phyloP scores from a whole-genome alignment of 2,113 vertebrate species.

The Pelmatolapia mariae region DNA sequence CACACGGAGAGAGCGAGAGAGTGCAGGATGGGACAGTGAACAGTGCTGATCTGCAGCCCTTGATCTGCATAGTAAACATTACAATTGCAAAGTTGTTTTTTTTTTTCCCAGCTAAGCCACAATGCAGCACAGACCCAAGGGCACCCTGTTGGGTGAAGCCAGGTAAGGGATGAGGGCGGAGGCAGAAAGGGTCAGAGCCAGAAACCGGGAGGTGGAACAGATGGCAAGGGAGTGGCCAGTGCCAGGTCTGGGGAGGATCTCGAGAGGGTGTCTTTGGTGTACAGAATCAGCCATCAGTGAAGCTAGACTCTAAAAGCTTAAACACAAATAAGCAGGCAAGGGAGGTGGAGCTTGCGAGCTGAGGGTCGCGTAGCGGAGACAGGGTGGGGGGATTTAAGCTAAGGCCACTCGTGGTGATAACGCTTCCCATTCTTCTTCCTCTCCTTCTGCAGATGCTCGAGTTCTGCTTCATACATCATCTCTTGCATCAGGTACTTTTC shows the following conservation, averaged over 20 bases:
- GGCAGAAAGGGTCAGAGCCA: not conserved
- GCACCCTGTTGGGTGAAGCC: conserved; percentile 16
- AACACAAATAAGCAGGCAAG: conserved; percentile 22
- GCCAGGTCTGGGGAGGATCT: not conserved
- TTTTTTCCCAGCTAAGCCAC: conserved; percentile 38
- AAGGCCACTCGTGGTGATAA: conserved; percentile 98
- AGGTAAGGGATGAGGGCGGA: not conserved
- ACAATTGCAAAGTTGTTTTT: conserved; percentile 67
- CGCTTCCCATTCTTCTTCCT: conserved; percentile 91
- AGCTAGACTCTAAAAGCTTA: conserved; percentile 51
- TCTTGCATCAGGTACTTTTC: conserved; percentile 99
- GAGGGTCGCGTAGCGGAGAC: conserved; percentile 7
- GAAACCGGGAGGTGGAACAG: conserved; percentile 4
- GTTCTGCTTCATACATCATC: conserved; percentile 97
- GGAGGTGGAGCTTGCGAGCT: conserved; percentile 14
- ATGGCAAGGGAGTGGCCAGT: conserved; percentile 19
- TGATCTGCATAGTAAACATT: conserved; percentile 88
- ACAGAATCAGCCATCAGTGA: conserved; percentile 46
- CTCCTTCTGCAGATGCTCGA: conserved; percentile 92
- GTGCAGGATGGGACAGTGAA: conserved; percentile 29
- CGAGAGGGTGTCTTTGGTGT: conserved; percentile 64
- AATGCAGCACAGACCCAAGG: conserved; percentile 20
- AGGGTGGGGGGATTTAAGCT: conserved; percentile 43
- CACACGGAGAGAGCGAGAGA: conserved; percentile 30
- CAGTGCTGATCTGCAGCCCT: conserved; percentile 72